phyloP scores from a whole-genome alignment of 2,888 invertebrate genomes.

The Escarpia spicata region DNA sequence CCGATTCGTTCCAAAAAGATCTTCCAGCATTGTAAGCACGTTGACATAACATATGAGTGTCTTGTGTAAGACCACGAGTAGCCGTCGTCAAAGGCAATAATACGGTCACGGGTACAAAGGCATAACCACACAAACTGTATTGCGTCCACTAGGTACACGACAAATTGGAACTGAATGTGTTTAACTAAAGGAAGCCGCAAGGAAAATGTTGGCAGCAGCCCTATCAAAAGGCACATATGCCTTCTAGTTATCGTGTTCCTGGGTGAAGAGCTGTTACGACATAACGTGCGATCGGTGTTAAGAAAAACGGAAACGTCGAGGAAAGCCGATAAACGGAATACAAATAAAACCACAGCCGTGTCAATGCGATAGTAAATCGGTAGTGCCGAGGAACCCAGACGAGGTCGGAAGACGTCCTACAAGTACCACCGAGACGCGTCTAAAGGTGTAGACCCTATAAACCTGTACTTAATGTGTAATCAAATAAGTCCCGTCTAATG shows the following conservation, averaged over 20 bases:
- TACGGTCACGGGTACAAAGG: background rate
- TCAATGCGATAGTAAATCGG: background rate
- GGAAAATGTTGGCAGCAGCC: background rate
- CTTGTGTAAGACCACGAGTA: background rate
- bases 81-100: background rate
- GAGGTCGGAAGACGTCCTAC: background rate
- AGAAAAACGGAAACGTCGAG: background rate
- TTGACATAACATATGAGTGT: background rate
- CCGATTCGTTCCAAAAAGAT: background rate
- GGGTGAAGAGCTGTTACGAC: background rate
- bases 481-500: too few species aligned
- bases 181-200: background rate
- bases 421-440: background rate
- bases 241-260: background rate
- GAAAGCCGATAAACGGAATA: background rate
- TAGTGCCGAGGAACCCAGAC: background rate
- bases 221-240: background rate
- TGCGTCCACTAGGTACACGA: background rate
- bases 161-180: slow-evolving; percentile 2
- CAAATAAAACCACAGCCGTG: too few species aligned
- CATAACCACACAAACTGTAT: background rate
- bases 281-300: background rate
- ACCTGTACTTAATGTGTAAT: too few species aligned
- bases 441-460: too few species aligned
- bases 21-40: background rate